Evolutionary conservation across 2,797 vertebrate genomes (phyloP), one percentile per base, ranked within the genome.

Genomic region (Nannoperca obscura): DNA sequence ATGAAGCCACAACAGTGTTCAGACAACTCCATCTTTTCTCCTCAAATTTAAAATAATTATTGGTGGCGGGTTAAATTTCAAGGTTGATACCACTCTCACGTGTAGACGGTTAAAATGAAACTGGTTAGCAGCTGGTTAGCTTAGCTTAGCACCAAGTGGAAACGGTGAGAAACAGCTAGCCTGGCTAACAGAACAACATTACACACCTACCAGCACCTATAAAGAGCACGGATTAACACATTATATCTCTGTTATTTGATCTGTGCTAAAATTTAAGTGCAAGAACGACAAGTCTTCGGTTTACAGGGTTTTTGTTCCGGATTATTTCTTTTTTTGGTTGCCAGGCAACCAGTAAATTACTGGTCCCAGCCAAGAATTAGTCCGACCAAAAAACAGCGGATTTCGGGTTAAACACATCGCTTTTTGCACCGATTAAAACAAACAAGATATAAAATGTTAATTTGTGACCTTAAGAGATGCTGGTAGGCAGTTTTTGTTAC

Each of bases 341-440:
- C 50, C n/a, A 36, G n/a, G 30, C 49, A 69, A 76, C 27, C 19
- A 20, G 34, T 1, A 15, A 36, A 10, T 54, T 32, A 15, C 20
- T 17, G 12, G 7, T 38, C 47, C 36, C 9, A n/a, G 1, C 47
- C 55, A 68, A 3, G 27, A 54, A 62, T n/a, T 60, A 61, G 59
- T 22, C 9, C 24, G 2, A 1, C 10, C 24, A 3, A 1, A 7
- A 44, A 47, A 61, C 0, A 1, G 12, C 0, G 0, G 1, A 17
- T 22, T 50, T 49, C 40, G 0, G 0, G 5, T 17, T 44, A 24
- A 20, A 36, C n/a, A 7, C 13, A 15, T 20, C n/a, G 0, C 20
- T 27, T 58, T 64, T 20, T 38, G 7, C 11, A 24, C 1, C 1
- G 7, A 27, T 36, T 44, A 36, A 55, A 68, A 38, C 38, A 46